These are phyloP conservation scores for Lacerta bilineata DNA, from an alignment of 2,797 vertebrate genomes.

Conservation along the genomic window DNA sequence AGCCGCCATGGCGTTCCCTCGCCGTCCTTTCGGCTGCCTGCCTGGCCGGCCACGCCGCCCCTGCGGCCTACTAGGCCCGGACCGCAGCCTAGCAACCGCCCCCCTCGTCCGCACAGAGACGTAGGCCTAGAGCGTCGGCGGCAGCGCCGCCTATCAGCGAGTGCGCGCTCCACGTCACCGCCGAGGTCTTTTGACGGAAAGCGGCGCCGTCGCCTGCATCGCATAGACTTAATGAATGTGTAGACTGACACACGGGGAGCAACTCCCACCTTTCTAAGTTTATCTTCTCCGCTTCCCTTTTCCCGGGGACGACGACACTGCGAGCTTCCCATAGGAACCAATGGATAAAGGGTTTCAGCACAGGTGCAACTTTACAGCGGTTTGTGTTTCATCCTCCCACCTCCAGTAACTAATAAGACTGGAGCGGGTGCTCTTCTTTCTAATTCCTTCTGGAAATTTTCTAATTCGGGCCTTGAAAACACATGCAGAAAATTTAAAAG, in stretches of 20 bases:
- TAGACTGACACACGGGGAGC: not conserved
- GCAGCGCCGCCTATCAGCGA: not conserved
- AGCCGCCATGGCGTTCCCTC: constrained; percentile 67
- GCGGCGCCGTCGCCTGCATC: not conserved
- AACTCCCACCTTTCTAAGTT: not conserved
- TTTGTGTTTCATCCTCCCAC: no score
- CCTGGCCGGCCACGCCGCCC: constrained; percentile 67
- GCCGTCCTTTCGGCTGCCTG: constrained; percentile 36
- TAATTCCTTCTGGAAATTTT: no score
- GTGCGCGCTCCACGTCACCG: no score
- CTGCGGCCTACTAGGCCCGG: constrained; percentile 32
- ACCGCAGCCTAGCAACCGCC: accelerated
- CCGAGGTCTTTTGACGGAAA: not conserved
- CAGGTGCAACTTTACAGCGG: no score
- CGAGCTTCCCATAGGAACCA: no score
- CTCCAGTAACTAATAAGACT: no score
- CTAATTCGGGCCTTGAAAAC: no score
- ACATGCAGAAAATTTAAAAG: no score
- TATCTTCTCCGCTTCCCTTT: not conserved
- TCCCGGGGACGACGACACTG: no score
- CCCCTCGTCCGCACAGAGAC: not conserved
- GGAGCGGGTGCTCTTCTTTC: no score
- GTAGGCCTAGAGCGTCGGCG: accelerated
- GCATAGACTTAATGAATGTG: no score
- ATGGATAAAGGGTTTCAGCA: no score